Base-by-base conservation (phyloP, 2,888 invertebrate genomes). In the Amphimallon solstitiale region DNA sequence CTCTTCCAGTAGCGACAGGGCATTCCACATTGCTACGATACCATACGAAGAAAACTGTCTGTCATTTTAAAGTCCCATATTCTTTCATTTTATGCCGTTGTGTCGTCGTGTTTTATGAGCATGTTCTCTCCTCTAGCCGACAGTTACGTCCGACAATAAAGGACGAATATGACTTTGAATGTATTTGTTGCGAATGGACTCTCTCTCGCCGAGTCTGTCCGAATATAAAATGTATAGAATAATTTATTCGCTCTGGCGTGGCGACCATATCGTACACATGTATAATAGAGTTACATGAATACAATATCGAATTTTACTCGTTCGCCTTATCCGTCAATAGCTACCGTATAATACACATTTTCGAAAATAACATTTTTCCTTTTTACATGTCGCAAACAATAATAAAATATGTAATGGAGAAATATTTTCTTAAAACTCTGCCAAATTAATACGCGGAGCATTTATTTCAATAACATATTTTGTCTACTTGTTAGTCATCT, bases 151-250 rank as follows among this genome's bases (percentile, higher is more conserved):
- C 67, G 76, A 74, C 76, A 75, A 76, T 75, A 76, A 76, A 75
- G 71, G 73, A 75, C 79, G 78, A 79, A 59, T 59, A 59, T 59
- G 80, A 78, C 79, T 75, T 79, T 79, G 76, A 77, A 75, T 78
- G 79, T 77, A 79, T 78, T 79, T 81, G 79, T 80, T 78, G 56
- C 79, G 75, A 73, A 74, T 72, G 72, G 74, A 71, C 73, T 68
- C 73, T 69, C 56, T n/a, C n/a, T n/a, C n/a, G n/a, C n/a, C n/a
- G n/a, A n/a, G 43, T 38, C 56, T 43, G 56, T 12, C 69, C 76
- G 76, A 75, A 81, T 81, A 81, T 81, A 80, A 81, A 81, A 81
- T 81, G 80, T 81, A 81, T 81, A 78, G 80, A 81, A 81, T 81
- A 81, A 81, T 80, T 81, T 80, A 81, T 80, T 79, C 78, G 70